Base-by-base conservation (phyloP, 2,888 invertebrate genomes). In the Eudasyphora cyanicolor region DNA sequence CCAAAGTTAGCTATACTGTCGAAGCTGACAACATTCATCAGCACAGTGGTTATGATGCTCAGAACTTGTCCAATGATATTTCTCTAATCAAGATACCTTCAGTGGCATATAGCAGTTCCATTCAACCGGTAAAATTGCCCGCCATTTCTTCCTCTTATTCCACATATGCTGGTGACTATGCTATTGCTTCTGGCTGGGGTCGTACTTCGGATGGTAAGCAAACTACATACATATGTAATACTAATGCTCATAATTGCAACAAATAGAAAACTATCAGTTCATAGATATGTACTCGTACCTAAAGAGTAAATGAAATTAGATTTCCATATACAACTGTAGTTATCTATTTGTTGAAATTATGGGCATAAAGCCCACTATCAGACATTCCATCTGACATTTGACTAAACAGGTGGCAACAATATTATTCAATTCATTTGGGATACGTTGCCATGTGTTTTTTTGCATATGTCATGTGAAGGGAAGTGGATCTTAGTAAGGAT, bases 1-100 rank as follows among this genome's bases (percentile, higher is more conserved):
- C 88, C 45, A 86, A 87, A 76, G 84, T 85, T 21, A 87, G 85
- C 7, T 82, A 88, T 54, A 84, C 85, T 0, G 87, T 90, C 0
- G 80, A 85, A 29, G 85, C 87, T 27, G 78, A 78, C 4, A 83
- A 87, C 74, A 85, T 88, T 10, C 88, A 90, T 76, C 89, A 92
- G 10, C 93, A 93, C 80, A 88, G 91, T 64, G 87, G 88, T 32
- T 91, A 87, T 79, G 87, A 88, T 83, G 80, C 86, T 0, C n/a
- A 17, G 1, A 42, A 83, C 7, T 76, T 89, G 77, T 60, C 76
- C n/a, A 88, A 91, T 82, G 91, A 91, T 62, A 90, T 91, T 64
- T 87, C 89, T 0, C 77, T 91, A 64, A 90, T 91, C 78, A 85
- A 85, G 29, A 86, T 88, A 3, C 86, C 86, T 3, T 1, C 82